phyloP scores from a whole-genome alignment of 1,140 invertebrate genomes.

The Aricia agestis region DNA sequence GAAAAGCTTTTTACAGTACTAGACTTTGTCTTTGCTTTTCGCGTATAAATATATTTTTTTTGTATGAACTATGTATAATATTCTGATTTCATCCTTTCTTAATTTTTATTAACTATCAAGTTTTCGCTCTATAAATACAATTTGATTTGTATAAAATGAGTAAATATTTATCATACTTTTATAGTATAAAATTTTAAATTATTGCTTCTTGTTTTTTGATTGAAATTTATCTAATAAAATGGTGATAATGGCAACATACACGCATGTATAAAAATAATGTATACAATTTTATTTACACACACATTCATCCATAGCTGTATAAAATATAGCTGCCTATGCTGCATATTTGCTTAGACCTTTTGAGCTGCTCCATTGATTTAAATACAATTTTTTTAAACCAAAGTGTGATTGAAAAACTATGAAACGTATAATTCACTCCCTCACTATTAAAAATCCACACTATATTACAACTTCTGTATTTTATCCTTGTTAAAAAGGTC shows the following conservation, averaged over 20 bases:
- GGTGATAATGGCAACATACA: background rate
- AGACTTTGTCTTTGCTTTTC: background rate
- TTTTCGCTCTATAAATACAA: background rate
- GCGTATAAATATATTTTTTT: background rate
- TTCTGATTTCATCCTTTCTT: too few species aligned
- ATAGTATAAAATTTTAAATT: background rate
- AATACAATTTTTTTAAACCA: too few species aligned
- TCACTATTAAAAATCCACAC: too few species aligned
- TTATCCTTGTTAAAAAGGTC: too few species aligned
- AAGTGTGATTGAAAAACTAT: too few species aligned
- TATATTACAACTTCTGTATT: too few species aligned
- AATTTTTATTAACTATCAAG: too few species aligned
- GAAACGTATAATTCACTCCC: too few species aligned
- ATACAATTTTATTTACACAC: background rate
- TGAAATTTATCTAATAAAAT: background rate
- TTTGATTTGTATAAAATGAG: background rate
- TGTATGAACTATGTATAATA: background rate
- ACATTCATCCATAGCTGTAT: background rate
- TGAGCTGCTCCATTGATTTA: too few species aligned
- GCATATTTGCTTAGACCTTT: too few species aligned
- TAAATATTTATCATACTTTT: background rate
- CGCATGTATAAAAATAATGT: background rate
- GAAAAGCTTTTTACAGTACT: background rate
- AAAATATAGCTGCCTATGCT: too few species aligned
- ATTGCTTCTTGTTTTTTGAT: background rate